Conservation (phyloP, 2,797 vertebrate species). For the Fistularia tabacaria region DNA sequence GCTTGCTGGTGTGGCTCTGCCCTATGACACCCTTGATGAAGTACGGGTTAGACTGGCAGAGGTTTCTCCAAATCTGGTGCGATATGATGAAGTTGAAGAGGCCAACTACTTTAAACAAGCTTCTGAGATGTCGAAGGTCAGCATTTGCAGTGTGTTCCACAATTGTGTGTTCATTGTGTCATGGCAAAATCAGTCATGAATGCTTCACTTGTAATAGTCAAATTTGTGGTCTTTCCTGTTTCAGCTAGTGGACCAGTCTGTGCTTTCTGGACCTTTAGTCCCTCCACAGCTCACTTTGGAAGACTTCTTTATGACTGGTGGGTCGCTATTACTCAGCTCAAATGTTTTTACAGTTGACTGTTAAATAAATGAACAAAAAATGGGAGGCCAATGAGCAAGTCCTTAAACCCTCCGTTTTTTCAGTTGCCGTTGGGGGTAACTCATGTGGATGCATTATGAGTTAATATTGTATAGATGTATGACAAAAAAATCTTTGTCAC, state of each 20-base stretch:
- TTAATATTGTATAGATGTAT: too few relatives aligned
- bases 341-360: not conserved
- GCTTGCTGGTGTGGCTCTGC: conserved; percentile 82
- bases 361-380: too few relatives aligned
- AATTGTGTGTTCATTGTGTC: too few relatives aligned
- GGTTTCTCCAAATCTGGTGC: conserved; percentile 86
- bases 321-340: conserved; percentile 24
- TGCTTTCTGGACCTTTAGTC: conserved; percentile 80
- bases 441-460: too few relatives aligned
- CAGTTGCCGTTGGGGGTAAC: too few relatives aligned
- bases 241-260: conserved; percentile 80
- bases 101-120: conserved; percentile 90
- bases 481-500: too few relatives aligned
- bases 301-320: conserved; percentile 93
- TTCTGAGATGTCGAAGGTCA: conserved; percentile 84
- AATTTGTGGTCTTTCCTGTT: conserved; percentile 36
- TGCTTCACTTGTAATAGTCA: conserved; percentile 3
- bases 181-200: not conserved
- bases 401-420: too few relatives aligned
- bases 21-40: conserved; percentile 83
- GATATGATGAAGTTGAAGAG: conserved; percentile 85
- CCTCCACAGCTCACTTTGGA: conserved; percentile 85
- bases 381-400: too few relatives aligned
- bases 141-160: conserved; percentile 3
- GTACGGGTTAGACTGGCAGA: conserved; percentile 81